These are phyloP conservation scores for Pachyseris speciosa DNA, from an alignment of 64 coral and sea anemone genomes.

Conservation along the genomic window DNA sequence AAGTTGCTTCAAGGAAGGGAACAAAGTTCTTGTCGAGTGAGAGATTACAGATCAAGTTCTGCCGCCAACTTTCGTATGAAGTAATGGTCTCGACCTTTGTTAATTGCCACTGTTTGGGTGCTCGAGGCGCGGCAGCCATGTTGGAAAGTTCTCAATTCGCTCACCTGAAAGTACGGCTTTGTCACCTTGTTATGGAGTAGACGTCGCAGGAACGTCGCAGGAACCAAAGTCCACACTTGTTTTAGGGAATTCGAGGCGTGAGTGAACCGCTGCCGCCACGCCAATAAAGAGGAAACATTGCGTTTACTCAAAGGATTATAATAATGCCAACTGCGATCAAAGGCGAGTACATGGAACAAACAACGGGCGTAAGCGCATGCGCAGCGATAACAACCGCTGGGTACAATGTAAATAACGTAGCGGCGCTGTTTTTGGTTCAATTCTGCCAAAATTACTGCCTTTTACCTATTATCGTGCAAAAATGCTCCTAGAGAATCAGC, in stretches of 20 bases:
- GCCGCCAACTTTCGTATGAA: no score
- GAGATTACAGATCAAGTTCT: no score
- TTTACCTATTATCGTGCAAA: no score
- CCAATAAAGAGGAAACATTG: conserved; percentile 9
- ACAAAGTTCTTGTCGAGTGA: no score
- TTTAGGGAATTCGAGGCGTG: no score
- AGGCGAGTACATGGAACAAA: neutral
- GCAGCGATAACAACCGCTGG: neutral
- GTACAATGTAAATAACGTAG: neutral
- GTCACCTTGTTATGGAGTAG: neutral
- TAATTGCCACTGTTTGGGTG: no score
- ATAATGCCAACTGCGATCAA: neutral
- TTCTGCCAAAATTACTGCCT: no score
- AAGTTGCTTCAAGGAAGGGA: no score
- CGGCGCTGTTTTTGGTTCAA: no score
- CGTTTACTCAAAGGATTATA: neutral
- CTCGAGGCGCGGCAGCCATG: neutral
- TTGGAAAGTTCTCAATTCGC: neutral
- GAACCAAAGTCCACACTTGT: neutral
- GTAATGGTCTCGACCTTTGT: no score
- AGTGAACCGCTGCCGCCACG: neutral
- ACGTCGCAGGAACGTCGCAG: no score
- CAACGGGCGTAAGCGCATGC: neutral
- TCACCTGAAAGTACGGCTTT: conserved; percentile 3
- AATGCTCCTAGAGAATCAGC: no score